Base-by-base conservation (phyloP, 2,113 vertebrate genomes). In the Elanus axillaris region DNA sequence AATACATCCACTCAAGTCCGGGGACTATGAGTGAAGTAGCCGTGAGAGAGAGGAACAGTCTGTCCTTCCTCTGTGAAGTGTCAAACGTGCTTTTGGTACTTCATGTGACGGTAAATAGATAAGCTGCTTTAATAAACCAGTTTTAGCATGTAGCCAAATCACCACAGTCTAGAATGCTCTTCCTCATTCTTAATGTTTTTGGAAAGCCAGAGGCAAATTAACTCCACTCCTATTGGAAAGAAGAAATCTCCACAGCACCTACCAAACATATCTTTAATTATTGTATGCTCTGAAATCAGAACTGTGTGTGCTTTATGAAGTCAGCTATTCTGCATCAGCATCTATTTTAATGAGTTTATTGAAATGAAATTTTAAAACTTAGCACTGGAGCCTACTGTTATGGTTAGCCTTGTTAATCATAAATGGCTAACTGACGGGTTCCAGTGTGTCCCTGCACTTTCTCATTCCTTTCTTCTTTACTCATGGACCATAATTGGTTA, bases 261-360 rank as follows among this genome's bases (percentile, higher is more conserved):
- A 74, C 32, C 27, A 63, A 83, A 78, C 45, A 0, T 68, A 71
- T 56, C 19, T 94, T 94, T 86, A 64, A 80, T 96, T 93, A 90
- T 45, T 69, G 9, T 13, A 40, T 38, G 18, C 36, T 95, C 45
- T 9, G 7, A 69, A 92, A 78, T 95, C 82, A 95, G 53, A 96
- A 73, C n/a, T 19, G 0, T 40, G 7, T 71, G 59, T 63, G 16
- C 16, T 23, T 96, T 94, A 59, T 71, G 38, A 94, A 76, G 20
- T 48, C 45, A 67, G n/a, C 64, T 96, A 18, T 96, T 42, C 72
- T 82, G 75, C 48, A 85, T 23, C 22, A 74, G 36, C 40, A 56
- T 81, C 79, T 82, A 48, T 74, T 73, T 83, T 86, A 95, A 91
- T 97, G 78, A 75, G 22, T 71, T 92, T 66, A 72, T 74, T 88